Evolutionary conservation across 2,888 invertebrate genomes (phyloP).

Genomic region (Metallyticus violacea): DNA sequence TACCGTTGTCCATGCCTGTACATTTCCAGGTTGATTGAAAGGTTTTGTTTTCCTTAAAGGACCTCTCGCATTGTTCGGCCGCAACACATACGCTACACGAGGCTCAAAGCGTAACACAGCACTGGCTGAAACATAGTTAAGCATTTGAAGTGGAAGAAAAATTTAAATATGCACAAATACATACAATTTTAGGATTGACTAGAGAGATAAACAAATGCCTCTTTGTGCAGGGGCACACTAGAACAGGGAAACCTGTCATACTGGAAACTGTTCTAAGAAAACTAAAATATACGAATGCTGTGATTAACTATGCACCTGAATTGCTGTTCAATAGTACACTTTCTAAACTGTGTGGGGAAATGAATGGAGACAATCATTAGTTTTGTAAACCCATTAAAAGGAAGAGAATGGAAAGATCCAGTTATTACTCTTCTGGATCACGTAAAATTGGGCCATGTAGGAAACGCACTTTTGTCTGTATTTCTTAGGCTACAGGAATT

Average conservation of each 20-base stretch:
- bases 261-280: conserved; percentile 58
- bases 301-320: conserved; percentile 71
- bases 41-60: no score
- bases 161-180: neutral
- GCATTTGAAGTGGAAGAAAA: neutral
- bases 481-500: conserved; percentile 73
- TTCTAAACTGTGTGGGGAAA: conserved; percentile 35
- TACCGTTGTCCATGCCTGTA: no score
- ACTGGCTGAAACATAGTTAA: neutral
- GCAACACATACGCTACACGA: neutral
- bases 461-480: conserved; percentile 68
- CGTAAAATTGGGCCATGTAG: conserved; percentile 73
- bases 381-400: conserved; percentile 48
- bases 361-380: conserved; percentile 60
- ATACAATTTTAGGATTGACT: neutral
- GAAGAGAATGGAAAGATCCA: conserved; percentile 48
- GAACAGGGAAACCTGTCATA: conserved; percentile 79
- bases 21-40: no score
- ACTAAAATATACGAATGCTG: conserved; percentile 58
- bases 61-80: no score
- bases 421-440: conserved; percentile 73
- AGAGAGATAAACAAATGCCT: conserved; percentile 60
- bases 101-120: neutral
- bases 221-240: conserved; percentile 75
- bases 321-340: conserved; percentile 71